A percentile compares a stretch with the other conserved stretches of the same genome.
Conservation (phyloP, 2,113 vertebrate genomes). For the Alethe castanea region DNA sequence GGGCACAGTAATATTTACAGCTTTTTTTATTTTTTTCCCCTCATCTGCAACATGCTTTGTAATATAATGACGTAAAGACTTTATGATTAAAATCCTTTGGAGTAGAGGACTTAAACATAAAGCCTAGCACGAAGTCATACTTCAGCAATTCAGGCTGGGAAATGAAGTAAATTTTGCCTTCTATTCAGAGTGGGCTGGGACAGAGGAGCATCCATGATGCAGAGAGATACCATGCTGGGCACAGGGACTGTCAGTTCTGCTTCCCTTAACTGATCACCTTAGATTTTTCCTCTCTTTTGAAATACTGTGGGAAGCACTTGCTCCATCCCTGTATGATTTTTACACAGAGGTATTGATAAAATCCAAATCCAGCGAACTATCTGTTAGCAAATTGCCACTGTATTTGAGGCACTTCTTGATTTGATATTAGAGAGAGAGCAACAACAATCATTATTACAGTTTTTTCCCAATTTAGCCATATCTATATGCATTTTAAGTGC, state of each 20-base stretch:
- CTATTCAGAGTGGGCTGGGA: neutral
- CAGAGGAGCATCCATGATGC: neutral
- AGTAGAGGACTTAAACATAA: neutral
- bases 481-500: neutral
- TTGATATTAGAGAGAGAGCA: neutral
- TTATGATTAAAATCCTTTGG: constrained; percentile 54
- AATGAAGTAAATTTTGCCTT: constrained; percentile 60
- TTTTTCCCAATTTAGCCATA: neutral
- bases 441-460: neutral
- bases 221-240: constrained; percentile 7
- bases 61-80: neutral
- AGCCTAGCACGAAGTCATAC: neutral
- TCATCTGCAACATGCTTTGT: neutral
- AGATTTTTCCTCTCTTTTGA: constrained; percentile 6
- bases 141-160: constrained; percentile 25
- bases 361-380: neutral
- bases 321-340: neutral
- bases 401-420: neutral
- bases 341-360: neutral
- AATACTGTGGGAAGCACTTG: constrained; percentile 7
- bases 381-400: neutral
- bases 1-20: neutral
- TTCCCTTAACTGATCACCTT: constrained; percentile 8
- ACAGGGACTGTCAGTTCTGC: constrained; percentile 27
- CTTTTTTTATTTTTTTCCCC: neutral